phyloP scores from a whole-genome alignment of 2,797 vertebrate species.

The Paramormyrops hopkinsi region DNA sequence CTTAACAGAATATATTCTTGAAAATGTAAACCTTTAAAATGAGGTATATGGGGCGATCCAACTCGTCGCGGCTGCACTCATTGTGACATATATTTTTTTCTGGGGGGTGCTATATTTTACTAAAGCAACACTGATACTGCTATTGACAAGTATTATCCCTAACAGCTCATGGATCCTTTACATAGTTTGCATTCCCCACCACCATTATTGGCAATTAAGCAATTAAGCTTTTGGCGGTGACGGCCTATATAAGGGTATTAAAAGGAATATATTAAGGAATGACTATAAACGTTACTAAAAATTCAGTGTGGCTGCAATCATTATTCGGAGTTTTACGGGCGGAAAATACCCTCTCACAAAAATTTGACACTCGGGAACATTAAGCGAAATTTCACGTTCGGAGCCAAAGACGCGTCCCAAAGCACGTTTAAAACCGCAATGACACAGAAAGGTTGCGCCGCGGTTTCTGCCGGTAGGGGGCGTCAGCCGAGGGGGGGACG shows the following conservation, averaged over 20 bases:
- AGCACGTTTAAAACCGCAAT: slow-evolving; percentile 61
- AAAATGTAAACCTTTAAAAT: neutral
- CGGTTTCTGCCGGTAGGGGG: slow-evolving; percentile 64
- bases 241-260: neutral
- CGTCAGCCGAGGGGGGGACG: slow-evolving; percentile 65
- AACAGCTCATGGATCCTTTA: neutral
- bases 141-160: neutral
- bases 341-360: neutral
- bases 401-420: neutral
- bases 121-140: neutral
- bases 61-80: neutral
- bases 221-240: neutral
- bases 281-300: neutral
- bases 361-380: neutral
- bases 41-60: slow-evolving; percentile 4
- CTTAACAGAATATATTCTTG: neutral
- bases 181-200: neutral
- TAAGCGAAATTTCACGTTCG: neutral
- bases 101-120: neutral
- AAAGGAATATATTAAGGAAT: neutral
- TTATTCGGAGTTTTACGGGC: neutral
- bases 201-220: neutral
- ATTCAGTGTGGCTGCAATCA: neutral
- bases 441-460: slow-evolving; percentile 42
- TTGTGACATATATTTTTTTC: neutral